Percentiles rank a stretch among this genome's conserved stretches.
These are phyloP conservation scores for Dendrolimus punctatus DNA, from an alignment of 1,140 invertebrate species.

Conservation along the genomic window DNA sequence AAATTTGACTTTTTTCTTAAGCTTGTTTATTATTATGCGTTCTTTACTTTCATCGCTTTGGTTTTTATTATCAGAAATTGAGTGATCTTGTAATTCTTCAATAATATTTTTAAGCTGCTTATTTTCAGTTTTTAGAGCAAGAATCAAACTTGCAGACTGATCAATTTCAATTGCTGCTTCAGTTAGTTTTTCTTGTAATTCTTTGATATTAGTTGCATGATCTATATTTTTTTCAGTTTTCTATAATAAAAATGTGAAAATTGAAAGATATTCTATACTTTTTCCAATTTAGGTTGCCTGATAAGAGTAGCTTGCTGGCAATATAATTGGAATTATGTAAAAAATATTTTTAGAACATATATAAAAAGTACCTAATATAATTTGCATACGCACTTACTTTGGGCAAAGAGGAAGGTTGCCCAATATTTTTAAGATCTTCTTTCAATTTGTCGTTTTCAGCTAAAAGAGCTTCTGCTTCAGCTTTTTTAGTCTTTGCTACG, in stretches of 20 bases:
- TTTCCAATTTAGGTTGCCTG: too few species aligned
- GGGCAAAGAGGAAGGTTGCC: conserved; percentile 12
- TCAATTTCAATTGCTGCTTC: conserved; percentile 80
- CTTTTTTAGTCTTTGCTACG: conserved; percentile 77
- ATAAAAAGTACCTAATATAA: too few species aligned
- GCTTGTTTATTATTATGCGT: conserved; percentile 37
- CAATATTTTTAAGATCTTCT: conserved; percentile 23
- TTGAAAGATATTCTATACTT: too few species aligned
- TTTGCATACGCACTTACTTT: conserved; percentile 14
- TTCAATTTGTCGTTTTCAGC: conserved; percentile 54
- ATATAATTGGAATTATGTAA: too few species aligned
- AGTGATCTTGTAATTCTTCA: conserved; percentile 30
- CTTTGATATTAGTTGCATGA: conserved; percentile 71
- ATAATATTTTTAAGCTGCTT: conserved; percentile 32
- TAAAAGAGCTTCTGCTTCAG: conserved; percentile 73
- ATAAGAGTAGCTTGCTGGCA: too few species aligned
- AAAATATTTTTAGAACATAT: too few species aligned
- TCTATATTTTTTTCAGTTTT: background rate
- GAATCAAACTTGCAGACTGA: conserved; percentile 47
- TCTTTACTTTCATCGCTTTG: conserved; percentile 52
- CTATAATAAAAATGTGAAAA: too few species aligned
- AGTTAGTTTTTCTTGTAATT: conserved; percentile 78
- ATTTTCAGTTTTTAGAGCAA: conserved; percentile 45
- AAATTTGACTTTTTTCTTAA: conserved; percentile 39
- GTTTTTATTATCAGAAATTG: conserved; percentile 36